phyloP scores from a whole-genome alignment of 2,797 vertebrate species.

The Cyprinella venusta region DNA sequence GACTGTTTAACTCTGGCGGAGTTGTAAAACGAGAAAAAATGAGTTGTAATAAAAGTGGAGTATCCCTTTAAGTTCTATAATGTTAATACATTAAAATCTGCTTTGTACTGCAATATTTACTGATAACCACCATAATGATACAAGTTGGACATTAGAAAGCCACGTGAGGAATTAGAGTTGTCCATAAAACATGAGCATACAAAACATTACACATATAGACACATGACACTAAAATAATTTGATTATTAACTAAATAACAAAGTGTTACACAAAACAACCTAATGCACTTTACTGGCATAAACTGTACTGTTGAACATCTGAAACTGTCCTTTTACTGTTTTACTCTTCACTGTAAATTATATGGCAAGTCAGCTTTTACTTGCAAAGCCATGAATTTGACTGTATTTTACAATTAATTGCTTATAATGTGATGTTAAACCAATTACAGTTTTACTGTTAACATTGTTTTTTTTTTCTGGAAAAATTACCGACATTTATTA shows the following conservation, averaged over 20 bases:
- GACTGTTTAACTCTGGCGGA: no score
- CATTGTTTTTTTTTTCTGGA: neutral
- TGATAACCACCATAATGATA: neutral
- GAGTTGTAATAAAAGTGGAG: no score
- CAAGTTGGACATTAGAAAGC: neutral
- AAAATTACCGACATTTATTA: neutral
- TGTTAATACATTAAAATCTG: neutral
- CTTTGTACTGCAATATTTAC: neutral
- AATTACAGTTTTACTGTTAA: neutral
- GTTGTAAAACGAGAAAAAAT: no score
- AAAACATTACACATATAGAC: neutral
- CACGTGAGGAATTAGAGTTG: neutral
- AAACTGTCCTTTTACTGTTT: neutral
- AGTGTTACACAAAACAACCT: neutral
- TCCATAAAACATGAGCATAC: neutral
- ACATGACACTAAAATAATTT: neutral
- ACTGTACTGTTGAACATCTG: no score
- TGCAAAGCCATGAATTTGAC: neutral
- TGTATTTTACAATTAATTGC: neutral
- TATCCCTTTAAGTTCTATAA: no score
- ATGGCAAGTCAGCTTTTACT: neutral
- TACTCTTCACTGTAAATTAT: neutral
- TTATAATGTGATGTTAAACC: neutral
- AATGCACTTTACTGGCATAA: neutral
- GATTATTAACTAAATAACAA: neutral